phyloP scores from a whole-genome alignment of 2,797 vertebrate species.

The Channallabes apus region DNA sequence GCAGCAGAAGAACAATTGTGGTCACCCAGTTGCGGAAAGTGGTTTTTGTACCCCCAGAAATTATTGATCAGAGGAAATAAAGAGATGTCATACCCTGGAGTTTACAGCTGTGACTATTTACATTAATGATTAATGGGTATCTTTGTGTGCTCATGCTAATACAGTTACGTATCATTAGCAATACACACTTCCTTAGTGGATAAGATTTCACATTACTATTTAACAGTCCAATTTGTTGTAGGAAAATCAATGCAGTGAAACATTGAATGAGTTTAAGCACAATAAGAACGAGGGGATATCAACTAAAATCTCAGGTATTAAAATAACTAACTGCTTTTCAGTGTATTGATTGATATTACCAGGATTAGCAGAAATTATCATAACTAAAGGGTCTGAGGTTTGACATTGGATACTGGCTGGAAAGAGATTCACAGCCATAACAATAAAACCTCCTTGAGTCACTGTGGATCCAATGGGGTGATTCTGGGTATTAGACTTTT shows the following conservation, averaged over 20 bases:
- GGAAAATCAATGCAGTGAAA: constrained; percentile 57
- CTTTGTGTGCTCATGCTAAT: constrained; percentile 58
- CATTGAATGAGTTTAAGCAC: constrained; percentile 33
- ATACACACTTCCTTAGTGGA: constrained; percentile 62
- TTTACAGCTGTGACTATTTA: constrained; percentile 68
- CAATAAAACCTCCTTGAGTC: no score
- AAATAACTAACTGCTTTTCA: not conserved
- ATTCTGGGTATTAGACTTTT: no score
- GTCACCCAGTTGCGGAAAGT: not conserved
- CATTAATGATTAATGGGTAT: constrained; percentile 47
- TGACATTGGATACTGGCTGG: not conserved
- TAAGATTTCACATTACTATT: constrained; percentile 50
- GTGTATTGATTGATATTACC: not conserved
- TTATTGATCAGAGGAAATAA: constrained; percentile 60
- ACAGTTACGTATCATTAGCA: constrained; percentile 59
- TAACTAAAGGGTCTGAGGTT: not conserved
- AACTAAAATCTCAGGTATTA: not conserved
- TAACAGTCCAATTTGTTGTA: constrained; percentile 56
- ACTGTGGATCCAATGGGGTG: no score
- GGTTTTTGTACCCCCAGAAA: constrained; percentile 48
- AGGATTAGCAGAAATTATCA: not conserved
- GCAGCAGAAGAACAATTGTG: not conserved
- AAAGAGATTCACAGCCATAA: no score
- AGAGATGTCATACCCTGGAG: constrained; percentile 14
- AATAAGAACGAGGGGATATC: no score